Evolutionary conservation across 2,888 invertebrate species (phyloP), one percentile per base, ranked within the genome.

Genomic region (Syritta pipiens): DNA sequence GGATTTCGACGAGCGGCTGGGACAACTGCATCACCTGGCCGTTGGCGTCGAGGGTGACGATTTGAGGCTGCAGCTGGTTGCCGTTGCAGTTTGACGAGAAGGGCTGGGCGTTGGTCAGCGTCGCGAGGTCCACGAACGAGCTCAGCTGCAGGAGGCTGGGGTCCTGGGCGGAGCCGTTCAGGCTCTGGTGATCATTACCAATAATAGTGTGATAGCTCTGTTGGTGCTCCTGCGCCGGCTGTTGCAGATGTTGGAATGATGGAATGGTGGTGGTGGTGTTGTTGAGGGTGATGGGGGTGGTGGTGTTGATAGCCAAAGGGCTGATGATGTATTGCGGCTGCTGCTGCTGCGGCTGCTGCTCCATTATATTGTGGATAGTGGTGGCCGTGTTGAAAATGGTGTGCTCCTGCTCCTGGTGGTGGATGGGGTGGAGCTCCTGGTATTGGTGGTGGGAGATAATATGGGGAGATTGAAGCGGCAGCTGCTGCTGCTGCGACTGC

Each of bases 171-270:
- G 10, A 28, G 26, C 42, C 51, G 20, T 17, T 42, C 12, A 42
- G 17, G 17, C 49, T 7, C 2, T 53, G 37, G 28, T 10, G 30
- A n/a, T 83, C 81, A 90, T 93, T 93, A 94, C 95, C 95, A 95
- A 92, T 94, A 95, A 92, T 94, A 94, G 91, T 94, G 93, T 91
- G 94, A 92, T 90, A 92, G 90, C 82, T 89, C 88, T 85, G 92
- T 91, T 91, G 91, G 91, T 90, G 90, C 90, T 91, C 86, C 88
- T 84, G 86, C 86, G 83, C 86, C 90, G 90, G 90, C 90, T 90
- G 92, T 89, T 91, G 92, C 91, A 91, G 87, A 84, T 85, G 89
- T 84, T 86, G 89, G 87, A 84, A 89, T 84, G 86, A 89, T 85
- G 84, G 87, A 85, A 86, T 88, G 88, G 84, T 87, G 86, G 82